Evolutionary conservation across 2,888 invertebrate species (phyloP).

Genomic region (Ectemnius cavifrons): DNA sequence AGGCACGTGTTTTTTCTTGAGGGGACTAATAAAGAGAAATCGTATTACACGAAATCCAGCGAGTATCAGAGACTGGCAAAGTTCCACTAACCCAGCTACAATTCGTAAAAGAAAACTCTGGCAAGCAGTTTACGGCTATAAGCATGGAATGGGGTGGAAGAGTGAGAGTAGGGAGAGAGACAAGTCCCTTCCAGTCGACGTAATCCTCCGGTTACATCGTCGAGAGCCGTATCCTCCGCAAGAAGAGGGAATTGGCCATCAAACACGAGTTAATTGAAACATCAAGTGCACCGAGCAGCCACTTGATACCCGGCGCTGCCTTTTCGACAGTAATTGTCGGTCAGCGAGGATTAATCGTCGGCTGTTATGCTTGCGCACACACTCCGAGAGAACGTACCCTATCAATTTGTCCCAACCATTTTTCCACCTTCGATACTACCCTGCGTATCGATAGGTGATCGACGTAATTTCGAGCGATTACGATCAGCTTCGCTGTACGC

Average conservation of each 20-base stretch:
- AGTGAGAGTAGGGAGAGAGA: no score
- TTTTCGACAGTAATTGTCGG: constrained; percentile 5
- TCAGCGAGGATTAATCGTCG: neutral
- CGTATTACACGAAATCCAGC: no score
- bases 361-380: neutral
- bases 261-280: constrained; percentile 3
- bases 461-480: neutral
- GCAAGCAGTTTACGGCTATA: no score
- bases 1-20: no score
- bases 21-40: no score
- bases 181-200: neutral
- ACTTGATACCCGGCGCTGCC: neutral
- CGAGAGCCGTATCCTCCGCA: neutral
- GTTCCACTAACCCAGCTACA: no score
- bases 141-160: no score
- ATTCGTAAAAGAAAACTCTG: no score
- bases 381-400: neutral
- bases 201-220: neutral
- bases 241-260: neutral
- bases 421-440: neutral
- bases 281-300: neutral
- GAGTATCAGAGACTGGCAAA: no score
- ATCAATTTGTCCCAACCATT: neutral
- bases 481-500: neutral
- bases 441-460: no score